These are phyloP conservation scores for Exaiptasia diaphana DNA, from an alignment of 64 coral and sea anemone genomes.

Conservation along the genomic window DNA sequence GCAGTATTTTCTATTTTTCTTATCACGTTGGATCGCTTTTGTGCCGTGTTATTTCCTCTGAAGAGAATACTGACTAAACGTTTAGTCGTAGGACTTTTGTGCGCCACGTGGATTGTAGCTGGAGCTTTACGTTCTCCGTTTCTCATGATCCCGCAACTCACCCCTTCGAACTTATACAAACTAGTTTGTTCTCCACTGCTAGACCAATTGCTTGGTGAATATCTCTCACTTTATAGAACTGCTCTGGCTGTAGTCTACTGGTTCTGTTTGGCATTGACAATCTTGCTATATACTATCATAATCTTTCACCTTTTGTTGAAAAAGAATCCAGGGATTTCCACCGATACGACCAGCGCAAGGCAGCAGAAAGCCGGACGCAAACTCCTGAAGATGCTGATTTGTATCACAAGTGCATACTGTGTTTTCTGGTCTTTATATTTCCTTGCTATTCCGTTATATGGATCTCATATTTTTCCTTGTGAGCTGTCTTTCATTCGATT, in stretches of 20 bases:
- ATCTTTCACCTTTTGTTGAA: neutral
- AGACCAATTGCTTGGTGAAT: neutral
- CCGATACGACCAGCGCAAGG: neutral
- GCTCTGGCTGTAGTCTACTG: slow-evolving; percentile 10
- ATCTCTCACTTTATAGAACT: neutral
- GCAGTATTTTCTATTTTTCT: neutral
- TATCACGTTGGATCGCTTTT: slow-evolving; percentile 17
- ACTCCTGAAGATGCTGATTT: neutral
- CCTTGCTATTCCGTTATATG: neutral
- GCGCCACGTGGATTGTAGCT: neutral
- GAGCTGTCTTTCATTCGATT: neutral
- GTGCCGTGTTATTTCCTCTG: slow-evolving; percentile 23
- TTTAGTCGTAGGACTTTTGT: neutral
- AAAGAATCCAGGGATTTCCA: neutral
- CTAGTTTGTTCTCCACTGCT: neutral
- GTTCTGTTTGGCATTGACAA: neutral
- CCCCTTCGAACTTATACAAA: neutral
- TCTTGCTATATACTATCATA: slow-evolving; percentile 4
- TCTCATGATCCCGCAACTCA: neutral
- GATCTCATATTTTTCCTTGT: neutral
- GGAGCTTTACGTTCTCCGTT: neutral
- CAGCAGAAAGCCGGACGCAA: neutral
- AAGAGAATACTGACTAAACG: neutral
- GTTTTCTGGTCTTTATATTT: slow-evolving; percentile 5
- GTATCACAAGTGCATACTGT: neutral